Conservation (phyloP, 2,113 vertebrate species). For the Pachycephala philippinensis region DNA sequence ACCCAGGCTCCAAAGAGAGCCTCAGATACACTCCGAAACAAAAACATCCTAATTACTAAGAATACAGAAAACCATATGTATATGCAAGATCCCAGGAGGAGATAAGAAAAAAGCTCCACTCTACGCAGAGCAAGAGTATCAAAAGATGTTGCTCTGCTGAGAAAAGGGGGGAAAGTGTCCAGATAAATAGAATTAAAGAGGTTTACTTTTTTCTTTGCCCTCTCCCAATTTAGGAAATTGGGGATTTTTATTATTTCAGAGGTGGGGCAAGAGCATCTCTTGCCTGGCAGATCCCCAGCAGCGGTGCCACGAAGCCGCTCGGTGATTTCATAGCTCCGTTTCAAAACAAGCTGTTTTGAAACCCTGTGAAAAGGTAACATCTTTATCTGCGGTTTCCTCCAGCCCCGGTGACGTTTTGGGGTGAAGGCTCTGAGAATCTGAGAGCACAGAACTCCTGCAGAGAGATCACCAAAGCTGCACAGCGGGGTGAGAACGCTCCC, state of each 20-base stretch:
- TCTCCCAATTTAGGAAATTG: not conserved
- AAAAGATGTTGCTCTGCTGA: not conserved
- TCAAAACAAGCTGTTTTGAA: not conserved
- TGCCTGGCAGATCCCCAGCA: not conserved
- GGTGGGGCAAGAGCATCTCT: not conserved
- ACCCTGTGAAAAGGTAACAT: not conserved
- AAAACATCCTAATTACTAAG: conserved; percentile 22
- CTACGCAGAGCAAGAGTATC: not conserved
- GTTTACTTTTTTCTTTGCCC: not conserved
- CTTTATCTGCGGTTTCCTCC: not conserved
- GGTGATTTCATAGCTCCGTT: accelerated
- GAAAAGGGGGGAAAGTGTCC: not conserved
- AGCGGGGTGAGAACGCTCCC: not conserved
- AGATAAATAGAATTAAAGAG: not conserved
- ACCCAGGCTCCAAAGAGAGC: not conserved
- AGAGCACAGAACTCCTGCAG: not conserved
- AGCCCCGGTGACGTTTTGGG: not conserved
- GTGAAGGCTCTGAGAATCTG: not conserved
- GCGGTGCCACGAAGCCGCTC: not conserved
- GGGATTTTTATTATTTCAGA: not conserved
- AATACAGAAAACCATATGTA: conserved; percentile 6
- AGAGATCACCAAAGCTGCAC: not conserved
- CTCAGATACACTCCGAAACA: not conserved
- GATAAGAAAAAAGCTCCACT: not conserved
- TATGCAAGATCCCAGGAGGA: not conserved